Evolutionary conservation across 1,140 invertebrate species (phyloP), one percentile per base, ranked within the genome.

Genomic region (Rhagoletis pomonella): DNA sequence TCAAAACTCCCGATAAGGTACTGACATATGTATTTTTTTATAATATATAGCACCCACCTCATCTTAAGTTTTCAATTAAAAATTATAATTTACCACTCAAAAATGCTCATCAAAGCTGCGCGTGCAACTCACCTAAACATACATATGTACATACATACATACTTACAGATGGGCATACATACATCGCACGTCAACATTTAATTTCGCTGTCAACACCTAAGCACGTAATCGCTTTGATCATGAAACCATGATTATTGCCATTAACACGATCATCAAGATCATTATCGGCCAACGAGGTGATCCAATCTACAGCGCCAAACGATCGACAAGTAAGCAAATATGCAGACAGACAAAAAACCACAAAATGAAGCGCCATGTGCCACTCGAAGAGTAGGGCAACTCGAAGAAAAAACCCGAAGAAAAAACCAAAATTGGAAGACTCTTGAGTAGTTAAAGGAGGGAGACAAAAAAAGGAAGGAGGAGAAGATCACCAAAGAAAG

Each of bases 211-310:
- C 73, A 81, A 55, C 73, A 81, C 73, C 73, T 29, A 58, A 81
- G 73, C 73, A 81, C 55, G 47, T 55, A 81, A 81, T 81, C 47
- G 19, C 73, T 81, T 81, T 81, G 73, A 81, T 81, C 73, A 81
- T 19, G 73, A 81, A 55, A 81, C 73, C 73, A 55, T 47, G 10
- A 81, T 81, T 42, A 81, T 81, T 29, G 47, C 17, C 73, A 81
- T 81, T 55, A 81, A 81, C 73, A 19, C 73, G 73, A 81, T 81
- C 17, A 81, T 9, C 73, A 7, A 55, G 73, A 81, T 81, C 73
- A 81, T 81, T 81, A 81, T 81, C 73, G 73, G 42, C 17, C 73
- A 81, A 81, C 39, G 73, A 81, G 47, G 47, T 1, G 73, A 58
- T n/a, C 6, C 29, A 29, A 29, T 0, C 29, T 19, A 50, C 47